Evolutionary conservation across 2,113 vertebrate genomes (phyloP).

Genomic region (Labeo catla): DNA sequence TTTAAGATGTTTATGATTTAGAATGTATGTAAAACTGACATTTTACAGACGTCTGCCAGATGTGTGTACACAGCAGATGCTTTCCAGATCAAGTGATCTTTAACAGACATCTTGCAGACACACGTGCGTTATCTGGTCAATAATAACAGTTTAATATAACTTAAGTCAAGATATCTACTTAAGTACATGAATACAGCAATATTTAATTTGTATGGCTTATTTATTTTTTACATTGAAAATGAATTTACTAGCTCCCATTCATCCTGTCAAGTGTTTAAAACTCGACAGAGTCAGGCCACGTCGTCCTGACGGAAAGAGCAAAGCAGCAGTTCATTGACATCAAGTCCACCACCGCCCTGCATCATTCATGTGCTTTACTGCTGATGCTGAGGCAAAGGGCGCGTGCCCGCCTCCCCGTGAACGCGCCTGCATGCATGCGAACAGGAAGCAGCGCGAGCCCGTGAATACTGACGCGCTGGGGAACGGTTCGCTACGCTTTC

Average conservation of each 20-base stretch:
- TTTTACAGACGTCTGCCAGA: too few species aligned
- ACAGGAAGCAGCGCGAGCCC: constrained; percentile 53
- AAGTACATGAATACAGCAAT: neutral
- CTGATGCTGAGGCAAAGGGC: constrained; percentile 45
- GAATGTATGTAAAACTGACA: too few species aligned
- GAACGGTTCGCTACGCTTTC: constrained; percentile 25
- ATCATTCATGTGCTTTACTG: neutral
- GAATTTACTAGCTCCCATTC: neutral
- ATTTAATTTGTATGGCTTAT: neutral
- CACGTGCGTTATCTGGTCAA: too few species aligned
- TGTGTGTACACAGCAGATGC: too few species aligned
- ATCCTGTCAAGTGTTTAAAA: neutral
- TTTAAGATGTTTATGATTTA: too few species aligned
- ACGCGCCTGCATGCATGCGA: constrained; percentile 52
- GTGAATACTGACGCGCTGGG: constrained; percentile 34
- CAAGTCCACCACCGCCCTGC: neutral
- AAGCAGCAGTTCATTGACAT: neutral
- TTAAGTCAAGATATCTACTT: neutral
- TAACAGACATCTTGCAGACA: too few species aligned
- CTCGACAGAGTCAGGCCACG: neutral
- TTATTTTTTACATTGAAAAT: neutral
- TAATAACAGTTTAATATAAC: neutral
- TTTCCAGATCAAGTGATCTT: too few species aligned
- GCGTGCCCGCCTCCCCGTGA: constrained; percentile 40
- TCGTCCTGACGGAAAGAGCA: neutral